phyloP scores from a whole-genome alignment of 2,888 invertebrate species.

The Hypomecis punctinalis region DNA sequence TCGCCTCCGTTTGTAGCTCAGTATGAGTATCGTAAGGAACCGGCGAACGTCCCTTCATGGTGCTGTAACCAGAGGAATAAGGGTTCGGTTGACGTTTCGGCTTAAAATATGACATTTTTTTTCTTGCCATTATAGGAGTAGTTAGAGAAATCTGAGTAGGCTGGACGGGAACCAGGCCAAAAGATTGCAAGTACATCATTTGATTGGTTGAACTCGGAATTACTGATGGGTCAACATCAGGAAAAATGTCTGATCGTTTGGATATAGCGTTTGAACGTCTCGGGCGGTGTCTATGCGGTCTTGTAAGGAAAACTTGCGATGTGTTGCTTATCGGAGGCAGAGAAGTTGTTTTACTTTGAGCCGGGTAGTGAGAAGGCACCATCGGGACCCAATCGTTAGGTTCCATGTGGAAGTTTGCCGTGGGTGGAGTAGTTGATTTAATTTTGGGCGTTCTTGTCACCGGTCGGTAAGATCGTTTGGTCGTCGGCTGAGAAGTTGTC shows the following conservation, averaged over 20 bases:
- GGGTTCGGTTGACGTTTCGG: slow-evolving; percentile 63
- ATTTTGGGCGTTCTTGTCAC: slow-evolving; percentile 71
- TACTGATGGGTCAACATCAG: slow-evolving; percentile 38
- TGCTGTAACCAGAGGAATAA: slow-evolving; percentile 68
- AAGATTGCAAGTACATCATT: slow-evolving; percentile 69
- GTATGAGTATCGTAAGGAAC: slow-evolving; percentile 47
- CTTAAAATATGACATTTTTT: slow-evolving; percentile 67
- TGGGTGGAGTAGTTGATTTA: slow-evolving; percentile 57
- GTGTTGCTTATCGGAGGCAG: slow-evolving; percentile 59
- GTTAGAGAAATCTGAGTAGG: slow-evolving; percentile 47
- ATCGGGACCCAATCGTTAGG: slow-evolving; percentile 80
- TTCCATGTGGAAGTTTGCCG: slow-evolving; percentile 59
- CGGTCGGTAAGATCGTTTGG: slow-evolving; percentile 66
- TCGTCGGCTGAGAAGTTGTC: slow-evolving; percentile 53
- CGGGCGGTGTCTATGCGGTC: not conserved
- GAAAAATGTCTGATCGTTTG: slow-evolving; percentile 30
- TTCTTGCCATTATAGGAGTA: slow-evolving; percentile 53
- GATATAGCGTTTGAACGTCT: not conserved
- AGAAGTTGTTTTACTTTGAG: slow-evolving; percentile 15
- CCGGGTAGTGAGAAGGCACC: slow-evolving; percentile 65
- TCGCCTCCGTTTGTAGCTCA: slow-evolving; percentile 64
- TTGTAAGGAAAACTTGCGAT: slow-evolving; percentile 49
- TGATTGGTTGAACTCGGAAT: slow-evolving; percentile 54
- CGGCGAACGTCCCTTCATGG: slow-evolving; percentile 49
- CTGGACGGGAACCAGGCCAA: slow-evolving; percentile 66